Percentiles rank a stretch among this genome's conserved stretches.
phyloP scores from a whole-genome alignment of 1,140 invertebrate genomes.

The Diprion similis region DNA sequence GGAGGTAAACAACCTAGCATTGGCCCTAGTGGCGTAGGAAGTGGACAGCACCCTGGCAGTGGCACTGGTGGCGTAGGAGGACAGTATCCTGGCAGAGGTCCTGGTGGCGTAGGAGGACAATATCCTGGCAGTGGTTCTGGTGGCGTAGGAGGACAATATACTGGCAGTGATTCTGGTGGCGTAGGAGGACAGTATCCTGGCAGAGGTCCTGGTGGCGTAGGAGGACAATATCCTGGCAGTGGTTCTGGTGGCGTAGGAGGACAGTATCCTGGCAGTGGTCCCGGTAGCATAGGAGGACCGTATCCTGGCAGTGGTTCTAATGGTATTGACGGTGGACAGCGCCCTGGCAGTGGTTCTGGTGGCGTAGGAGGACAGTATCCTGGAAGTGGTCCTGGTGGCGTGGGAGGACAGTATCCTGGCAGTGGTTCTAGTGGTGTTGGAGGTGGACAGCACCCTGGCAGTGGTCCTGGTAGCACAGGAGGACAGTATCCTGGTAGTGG shows the following conservation, averaged over 20 bases:
- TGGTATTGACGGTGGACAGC: slow-evolving; percentile 22
- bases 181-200: too few relatives aligned
- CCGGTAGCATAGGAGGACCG: slow-evolving; percentile 12
- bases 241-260: too few relatives aligned
- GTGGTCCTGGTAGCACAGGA: too few relatives aligned
- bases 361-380: slow-evolving; percentile 6
- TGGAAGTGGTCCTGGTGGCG: slow-evolving; percentile 10
- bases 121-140: slow-evolving; percentile 17
- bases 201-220: too few relatives aligned
- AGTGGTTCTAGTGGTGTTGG: too few relatives aligned
- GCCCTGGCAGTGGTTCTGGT: slow-evolving; percentile 17
- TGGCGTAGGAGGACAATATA: slow-evolving; percentile 24
- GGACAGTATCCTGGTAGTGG: slow-evolving; percentile 25
- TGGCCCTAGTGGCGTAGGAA: background rate
- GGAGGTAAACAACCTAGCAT: too few relatives aligned
- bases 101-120: background rate
- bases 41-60: background rate
- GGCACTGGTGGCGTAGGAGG: background rate
- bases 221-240: background rate
- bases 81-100: too few relatives aligned
- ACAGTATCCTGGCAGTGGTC: too few relatives aligned
- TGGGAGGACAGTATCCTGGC: too few relatives aligned
- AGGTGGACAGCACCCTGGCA: too few relatives aligned
- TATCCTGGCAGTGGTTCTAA: slow-evolving; percentile 15
- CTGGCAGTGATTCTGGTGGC: too few relatives aligned